Percentiles rank a stretch among this genome's conserved stretches.
phyloP scores from a whole-genome alignment of 1,140 invertebrate genomes.

The Wiebesia pumilae region DNA sequence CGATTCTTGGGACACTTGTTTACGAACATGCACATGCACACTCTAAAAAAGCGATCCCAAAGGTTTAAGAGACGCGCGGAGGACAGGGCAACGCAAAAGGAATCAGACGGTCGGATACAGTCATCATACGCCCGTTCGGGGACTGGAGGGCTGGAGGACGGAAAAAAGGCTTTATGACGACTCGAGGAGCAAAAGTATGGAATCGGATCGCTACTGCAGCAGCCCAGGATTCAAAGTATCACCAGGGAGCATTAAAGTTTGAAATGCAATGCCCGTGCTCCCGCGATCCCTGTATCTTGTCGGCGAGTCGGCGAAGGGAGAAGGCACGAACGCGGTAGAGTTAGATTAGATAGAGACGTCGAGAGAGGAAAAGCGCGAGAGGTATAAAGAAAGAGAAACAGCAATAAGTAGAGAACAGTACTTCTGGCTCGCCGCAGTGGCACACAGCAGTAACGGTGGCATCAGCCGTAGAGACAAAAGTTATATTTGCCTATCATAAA shows the following conservation, averaged over 20 bases:
- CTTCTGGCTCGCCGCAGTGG: not conserved
- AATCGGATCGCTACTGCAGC: not conserved
- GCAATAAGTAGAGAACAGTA: not conserved
- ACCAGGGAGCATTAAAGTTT: slow-evolving; percentile 54
- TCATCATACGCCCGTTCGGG: not conserved
- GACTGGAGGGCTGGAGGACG: not conserved
- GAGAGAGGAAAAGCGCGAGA: not conserved
- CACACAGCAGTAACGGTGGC: not conserved
- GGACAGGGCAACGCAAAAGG: not conserved
- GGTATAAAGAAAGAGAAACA: not conserved
- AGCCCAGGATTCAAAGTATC: slow-evolving; percentile 46
- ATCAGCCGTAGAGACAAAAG: slow-evolving; percentile 51
- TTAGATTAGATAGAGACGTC: not conserved
- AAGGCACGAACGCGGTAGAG: not conserved
- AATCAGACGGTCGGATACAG: slow-evolving; percentile 19
- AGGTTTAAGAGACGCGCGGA: slow-evolving; percentile 48
- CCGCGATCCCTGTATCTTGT: slow-evolving; percentile 18
- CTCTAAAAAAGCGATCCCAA: not conserved
- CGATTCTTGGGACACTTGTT: slow-evolving; percentile 22
- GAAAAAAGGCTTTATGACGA: slow-evolving; percentile 43
- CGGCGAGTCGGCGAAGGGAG: not conserved
- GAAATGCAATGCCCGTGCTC: slow-evolving; percentile 50
- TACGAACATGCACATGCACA: not conserved
- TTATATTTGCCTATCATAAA: slow-evolving; percentile 63
- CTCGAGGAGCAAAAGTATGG: slow-evolving; percentile 14